Evolutionary conservation across 2,797 vertebrate genomes (phyloP).

Genomic region (Danio albolineatus): DNA sequence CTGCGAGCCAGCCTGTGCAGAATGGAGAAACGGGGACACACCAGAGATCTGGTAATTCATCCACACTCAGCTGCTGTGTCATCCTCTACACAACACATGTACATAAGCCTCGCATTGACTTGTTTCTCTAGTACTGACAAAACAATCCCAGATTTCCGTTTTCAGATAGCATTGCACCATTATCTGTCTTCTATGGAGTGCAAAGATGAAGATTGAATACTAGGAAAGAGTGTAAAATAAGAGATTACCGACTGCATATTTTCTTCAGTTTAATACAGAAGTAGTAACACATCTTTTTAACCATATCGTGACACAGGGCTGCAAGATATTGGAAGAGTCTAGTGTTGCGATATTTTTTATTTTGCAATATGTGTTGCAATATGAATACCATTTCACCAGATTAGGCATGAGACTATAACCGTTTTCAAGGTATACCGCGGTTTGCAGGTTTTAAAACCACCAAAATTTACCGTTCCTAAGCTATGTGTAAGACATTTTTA

Average conservation of each 20-base stretch:
- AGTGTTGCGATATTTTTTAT: too few relatives aligned
- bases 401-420: too few relatives aligned
- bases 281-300: too few relatives aligned
- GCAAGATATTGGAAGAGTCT: too few relatives aligned
- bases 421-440: too few relatives aligned
- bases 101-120: not conserved
- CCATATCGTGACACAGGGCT: not conserved
- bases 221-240: not conserved
- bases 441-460: too few relatives aligned
- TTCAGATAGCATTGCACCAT: not conserved
- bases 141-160: not conserved
- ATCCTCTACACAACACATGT: not conserved
- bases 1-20: constrained; percentile 89
- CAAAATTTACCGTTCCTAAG: too few relatives aligned
- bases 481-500: too few relatives aligned
- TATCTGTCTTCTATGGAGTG: not conserved
- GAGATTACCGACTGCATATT: not conserved
- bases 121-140: not conserved
- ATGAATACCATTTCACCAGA: too few relatives aligned
- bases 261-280: not conserved
- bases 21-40: constrained; percentile 93
- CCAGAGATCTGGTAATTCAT: constrained; percentile 88
- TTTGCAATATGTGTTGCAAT: too few relatives aligned
- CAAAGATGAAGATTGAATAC: not conserved
- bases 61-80: constrained; percentile 5